Evolutionary conservation across 1,140 invertebrate genomes (phyloP).

Genomic region (Eumeta japonica): DNA sequence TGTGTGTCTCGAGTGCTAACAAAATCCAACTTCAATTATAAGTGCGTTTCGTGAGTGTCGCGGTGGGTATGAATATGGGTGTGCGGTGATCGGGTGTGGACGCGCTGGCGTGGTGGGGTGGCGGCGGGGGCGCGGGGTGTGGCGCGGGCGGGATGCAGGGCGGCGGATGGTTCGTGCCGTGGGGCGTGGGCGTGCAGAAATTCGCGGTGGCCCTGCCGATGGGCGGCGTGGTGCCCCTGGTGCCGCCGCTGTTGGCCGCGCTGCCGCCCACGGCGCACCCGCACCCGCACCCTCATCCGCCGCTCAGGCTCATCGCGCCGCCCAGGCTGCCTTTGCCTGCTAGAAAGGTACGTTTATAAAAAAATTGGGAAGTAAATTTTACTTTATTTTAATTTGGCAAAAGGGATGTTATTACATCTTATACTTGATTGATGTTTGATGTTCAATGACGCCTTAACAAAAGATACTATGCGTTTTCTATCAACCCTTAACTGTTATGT

Average conservation of each 20-base stretch:
- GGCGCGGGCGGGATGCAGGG: conserved; percentile 42
- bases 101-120: conserved; percentile 51
- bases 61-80: too few relatives aligned
- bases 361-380: too few relatives aligned
- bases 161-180: conserved; percentile 44
- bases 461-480: too few relatives aligned
- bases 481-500: too few relatives aligned
- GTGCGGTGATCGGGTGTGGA: conserved; percentile 26
- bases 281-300: too few relatives aligned
- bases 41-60: too few relatives aligned
- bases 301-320: conserved; percentile 37
- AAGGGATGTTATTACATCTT: too few relatives aligned
- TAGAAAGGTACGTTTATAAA: conserved; percentile 44
- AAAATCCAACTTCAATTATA: too few relatives aligned
- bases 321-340: conserved; percentile 25
- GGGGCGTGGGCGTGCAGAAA: conserved; percentile 42
- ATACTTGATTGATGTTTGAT: too few relatives aligned
- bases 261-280: conserved; percentile 34
- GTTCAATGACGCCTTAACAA: too few relatives aligned
- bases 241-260: conserved; percentile 40
- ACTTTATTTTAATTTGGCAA: too few relatives aligned
- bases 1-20: too few relatives aligned
- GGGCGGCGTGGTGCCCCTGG: conserved; percentile 42
- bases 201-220: conserved; percentile 47
- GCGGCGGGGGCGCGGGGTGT: conserved; percentile 25